Evolutionary conservation across 2,113 vertebrate species (phyloP), one percentile per base, ranked within the genome.

Genomic region (Saguinus imperator): DNA sequence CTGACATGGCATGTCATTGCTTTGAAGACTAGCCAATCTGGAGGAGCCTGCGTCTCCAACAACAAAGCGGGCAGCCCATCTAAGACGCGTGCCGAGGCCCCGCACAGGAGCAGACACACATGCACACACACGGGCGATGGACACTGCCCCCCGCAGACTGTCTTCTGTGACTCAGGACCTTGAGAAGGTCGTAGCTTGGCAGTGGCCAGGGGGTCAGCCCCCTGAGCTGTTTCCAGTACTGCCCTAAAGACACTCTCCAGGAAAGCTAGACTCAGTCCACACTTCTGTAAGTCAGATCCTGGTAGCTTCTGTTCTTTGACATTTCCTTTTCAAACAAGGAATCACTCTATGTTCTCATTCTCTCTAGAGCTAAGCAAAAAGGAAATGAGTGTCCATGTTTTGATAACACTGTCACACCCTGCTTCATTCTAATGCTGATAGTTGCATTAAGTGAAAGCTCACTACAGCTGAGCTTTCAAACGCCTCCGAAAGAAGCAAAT

Each of bases 1-100:
- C 98, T 98, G 96, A 98, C 97, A 97, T 57, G 79, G 92, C 61
- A 18, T 97, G 97, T 97, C 97, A 95, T 70, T 80, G 85, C 97
- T 97, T 98, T 98, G 94, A 96, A 97, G 98, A 98, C 97, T 91
- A 96, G 97, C 92, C 94, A 94, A 97, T 98, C 97, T 94, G 95
- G 87, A 97, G 97, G 98, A 98, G 97, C 95, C 89, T 82, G 55
- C 35, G 70, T 87, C 95, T 97, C 96, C 93, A 73, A 80, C 77
- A 95, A 97, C 97, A 98, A 97, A 96, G 94, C 87, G 92, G 7
- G 45, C 17, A 11, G 81, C 61, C 32, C 10, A 7, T 70, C 3
- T 0, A 13, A 23, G 81, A 91, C 87, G 68, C 29, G 66, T 29
- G 73, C 70, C 73, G 2, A 1, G 57, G n/a, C 66, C 79, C 48